Base-by-base conservation (phyloP, 2,888 invertebrate species). In the Dimorphilus gyrociliatus region DNA sequence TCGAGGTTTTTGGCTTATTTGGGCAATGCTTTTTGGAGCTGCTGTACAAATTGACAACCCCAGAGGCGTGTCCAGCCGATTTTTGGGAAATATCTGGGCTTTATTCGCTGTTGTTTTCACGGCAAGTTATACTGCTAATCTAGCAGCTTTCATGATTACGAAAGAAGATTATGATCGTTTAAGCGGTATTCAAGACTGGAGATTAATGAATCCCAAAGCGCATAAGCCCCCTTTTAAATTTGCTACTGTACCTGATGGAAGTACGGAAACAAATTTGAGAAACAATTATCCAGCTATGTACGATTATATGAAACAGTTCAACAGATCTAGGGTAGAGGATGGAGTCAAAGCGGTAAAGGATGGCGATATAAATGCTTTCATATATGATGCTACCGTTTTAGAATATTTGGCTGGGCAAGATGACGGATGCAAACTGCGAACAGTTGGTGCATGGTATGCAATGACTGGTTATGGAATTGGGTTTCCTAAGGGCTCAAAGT, bases 71-170 rank as follows among this genome's bases (percentile, higher is more conserved):
- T 90, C 92, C 35, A 86, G 90, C 27, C 46, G 58, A 13, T 60
- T 61, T 35, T 42, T 63, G 32, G 53, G 53, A 25, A 60, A 56
- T 38, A 52, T 62, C 17, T 62, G 62, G 62, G 60, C 60, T 3
- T 42, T 60, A 33, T 97, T 97, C 63, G 92, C 94, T 32, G 84
- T 97, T 29, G 94, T 94, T 38, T 97, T 97, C 66, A 77, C 94
- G 47, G 92, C 94, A 60, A 92, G 92, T 55, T 97, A 97, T 72
- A 97, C 97, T 66, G 97, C 97, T 66, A 97, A 97, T 68, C 69
- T 99, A 56, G 97, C 97, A 34, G 94, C 97, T 39, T 97, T 99
- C 71, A 97, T 97, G 97, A 97, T 97, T 59, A 94, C 97, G 29
- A 70, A 86, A 40, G 88, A 90, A 57, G 86, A 88, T 59, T 86